Percentiles rank a stretch among this genome's conserved stretches.
Conservation (phyloP, 2,888 invertebrate genomes). For the Rhopalosiphum nymphaeae region DNA sequence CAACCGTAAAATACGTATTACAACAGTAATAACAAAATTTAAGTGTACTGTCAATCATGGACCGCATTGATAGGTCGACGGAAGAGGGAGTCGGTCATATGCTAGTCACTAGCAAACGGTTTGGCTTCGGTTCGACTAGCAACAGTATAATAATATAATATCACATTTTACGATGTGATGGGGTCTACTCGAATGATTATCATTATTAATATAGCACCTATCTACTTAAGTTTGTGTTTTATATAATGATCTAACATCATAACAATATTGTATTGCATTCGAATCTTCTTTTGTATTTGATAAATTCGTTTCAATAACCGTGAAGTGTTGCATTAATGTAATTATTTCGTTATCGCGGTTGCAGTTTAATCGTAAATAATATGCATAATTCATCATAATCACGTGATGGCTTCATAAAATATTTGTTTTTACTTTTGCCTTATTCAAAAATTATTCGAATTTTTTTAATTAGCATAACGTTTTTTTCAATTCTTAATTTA, state of each 20-base stretch:
- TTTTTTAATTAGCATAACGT: conserved; percentile 13
- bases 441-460: not conserved
- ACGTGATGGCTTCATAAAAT: not conserved
- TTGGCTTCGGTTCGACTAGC: not conserved
- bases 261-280: not conserved
- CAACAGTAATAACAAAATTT: not conserved
- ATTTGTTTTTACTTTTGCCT: not conserved
- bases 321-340: not conserved
- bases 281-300: not conserved
- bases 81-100: too few species aligned
- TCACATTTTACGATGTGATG: not conserved
- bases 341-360: not conserved
- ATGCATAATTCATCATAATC: not conserved
- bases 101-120: not conserved
- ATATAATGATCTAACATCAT: not conserved
- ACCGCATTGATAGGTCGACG: not conserved
- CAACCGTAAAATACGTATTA: not conserved
- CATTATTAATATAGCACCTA: not conserved
- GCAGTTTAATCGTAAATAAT: not conserved
- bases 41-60: not conserved
- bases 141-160: not conserved
- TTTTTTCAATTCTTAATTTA: not conserved
- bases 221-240: not conserved
- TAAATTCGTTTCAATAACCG: not conserved
- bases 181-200: not conserved